phyloP scores from a whole-genome alignment of 2,888 invertebrate species.

The Zhuqinia jingwanae region DNA sequence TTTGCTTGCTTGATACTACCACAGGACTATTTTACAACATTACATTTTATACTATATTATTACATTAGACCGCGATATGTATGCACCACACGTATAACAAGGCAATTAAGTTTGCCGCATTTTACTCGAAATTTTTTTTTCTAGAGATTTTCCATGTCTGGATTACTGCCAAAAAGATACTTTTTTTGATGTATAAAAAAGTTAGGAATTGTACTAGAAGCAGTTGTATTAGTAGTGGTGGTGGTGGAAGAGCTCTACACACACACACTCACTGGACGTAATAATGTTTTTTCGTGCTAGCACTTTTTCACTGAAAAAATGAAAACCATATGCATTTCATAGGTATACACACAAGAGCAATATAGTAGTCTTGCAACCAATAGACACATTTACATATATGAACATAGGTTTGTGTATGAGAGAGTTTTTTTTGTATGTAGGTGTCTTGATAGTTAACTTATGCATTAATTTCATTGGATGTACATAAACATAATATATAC shows the following conservation, averaged over 20 bases:
- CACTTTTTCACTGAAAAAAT: conserved; percentile 54
- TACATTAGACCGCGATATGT: conserved; percentile 69
- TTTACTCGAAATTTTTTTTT: conserved; percentile 63
- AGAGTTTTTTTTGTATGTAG: background rate
- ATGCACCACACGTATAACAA: conserved; percentile 75
- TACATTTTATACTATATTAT: conserved; percentile 67
- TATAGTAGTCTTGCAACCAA: background rate
- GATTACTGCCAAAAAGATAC: conserved; percentile 71
- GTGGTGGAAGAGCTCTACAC: conserved; percentile 28
- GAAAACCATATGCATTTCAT: background rate
- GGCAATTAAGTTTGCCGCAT: conserved; percentile 76
- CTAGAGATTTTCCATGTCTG: conserved; percentile 66
- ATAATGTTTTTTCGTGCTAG: conserved; percentile 66
- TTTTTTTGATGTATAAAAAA: conserved; percentile 63
- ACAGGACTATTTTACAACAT: conserved; percentile 44
- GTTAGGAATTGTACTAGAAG: conserved; percentile 34
- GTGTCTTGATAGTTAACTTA: too few relatives aligned
- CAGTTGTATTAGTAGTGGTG: too few relatives aligned
- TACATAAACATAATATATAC: background rate
- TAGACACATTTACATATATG: too few relatives aligned
- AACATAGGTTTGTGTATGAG: too few relatives aligned
- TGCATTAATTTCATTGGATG: background rate
- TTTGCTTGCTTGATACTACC: background rate
- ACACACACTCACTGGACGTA: conserved; percentile 50
- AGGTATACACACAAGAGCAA: background rate